phyloP scores from a whole-genome alignment of 2,797 vertebrate genomes.

The Acanthurus lineatus region DNA sequence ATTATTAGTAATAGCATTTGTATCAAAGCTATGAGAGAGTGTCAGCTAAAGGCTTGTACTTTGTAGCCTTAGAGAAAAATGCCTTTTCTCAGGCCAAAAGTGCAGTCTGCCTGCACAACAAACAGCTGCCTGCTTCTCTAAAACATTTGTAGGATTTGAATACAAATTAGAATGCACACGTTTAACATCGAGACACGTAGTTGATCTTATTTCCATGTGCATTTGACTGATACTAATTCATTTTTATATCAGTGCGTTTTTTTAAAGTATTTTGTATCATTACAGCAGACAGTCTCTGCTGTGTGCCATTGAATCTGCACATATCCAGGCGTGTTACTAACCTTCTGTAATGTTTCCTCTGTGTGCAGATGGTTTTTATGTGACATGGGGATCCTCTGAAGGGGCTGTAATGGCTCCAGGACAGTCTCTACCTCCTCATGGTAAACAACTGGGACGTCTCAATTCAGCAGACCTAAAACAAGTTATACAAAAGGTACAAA shows the following conservation, averaged over 20 bases:
- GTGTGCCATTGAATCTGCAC: conserved; percentile 7
- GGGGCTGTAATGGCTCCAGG: conserved; percentile 82
- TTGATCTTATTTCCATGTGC: neutral
- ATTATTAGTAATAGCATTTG: too few relatives aligned
- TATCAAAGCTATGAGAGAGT: neutral
- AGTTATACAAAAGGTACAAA: conserved; percentile 92
- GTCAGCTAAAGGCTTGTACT: neutral
- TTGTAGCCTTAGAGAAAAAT: conserved; percentile 3
- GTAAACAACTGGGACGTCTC: conserved; percentile 91
- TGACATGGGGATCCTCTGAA: conserved; percentile 91
- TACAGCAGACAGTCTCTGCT: neutral
- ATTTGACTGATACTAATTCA: neutral
- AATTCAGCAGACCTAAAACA: conserved; percentile 90
- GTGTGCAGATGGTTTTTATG: conserved; percentile 91
- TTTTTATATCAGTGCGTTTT: neutral
- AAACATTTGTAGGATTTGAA: conserved; percentile 4
- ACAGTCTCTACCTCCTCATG: conserved; percentile 91
- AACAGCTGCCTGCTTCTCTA: conserved; percentile 10
- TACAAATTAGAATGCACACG: neutral
- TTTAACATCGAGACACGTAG: neutral
- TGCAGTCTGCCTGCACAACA: conserved; percentile 7
- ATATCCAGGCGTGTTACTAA: conserved; percentile 2
- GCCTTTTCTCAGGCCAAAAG: neutral
- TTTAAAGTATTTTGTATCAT: neutral
- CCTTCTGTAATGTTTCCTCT: conserved; percentile 12